Percentiles rank a stretch among this genome's conserved stretches.
These are phyloP conservation scores for Acipenser ruthenus DNA, from an alignment of 2,797 vertebrate species.

Conservation along the genomic window DNA sequence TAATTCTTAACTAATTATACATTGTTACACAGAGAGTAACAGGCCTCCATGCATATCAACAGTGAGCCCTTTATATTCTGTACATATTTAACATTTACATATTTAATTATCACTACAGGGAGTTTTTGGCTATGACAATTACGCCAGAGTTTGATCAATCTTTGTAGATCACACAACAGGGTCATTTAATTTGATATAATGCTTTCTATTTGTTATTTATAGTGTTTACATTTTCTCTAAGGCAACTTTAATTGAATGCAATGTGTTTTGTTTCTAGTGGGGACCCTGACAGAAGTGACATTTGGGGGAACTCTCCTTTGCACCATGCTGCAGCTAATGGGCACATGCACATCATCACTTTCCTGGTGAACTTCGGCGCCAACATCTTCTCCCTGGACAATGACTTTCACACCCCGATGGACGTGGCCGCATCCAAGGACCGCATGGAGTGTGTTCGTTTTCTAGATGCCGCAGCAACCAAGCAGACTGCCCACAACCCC, in stretches of 20 bases:
- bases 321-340: constrained; percentile 83
- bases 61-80: no score
- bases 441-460: constrained; percentile 74
- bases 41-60: no score
- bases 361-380: constrained; percentile 82
- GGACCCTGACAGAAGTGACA: constrained; percentile 82
- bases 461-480: constrained; percentile 69
- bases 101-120: no score
- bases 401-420: constrained; percentile 78
- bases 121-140: no score
- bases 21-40: no score
- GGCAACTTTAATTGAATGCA: constrained; percentile 4
- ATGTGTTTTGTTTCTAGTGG: constrained; percentile 61
- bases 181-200: no score
- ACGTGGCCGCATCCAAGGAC: constrained; percentile 74
- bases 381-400: constrained; percentile 90
- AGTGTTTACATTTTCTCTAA: background rate
- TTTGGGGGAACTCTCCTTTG: constrained; percentile 92
- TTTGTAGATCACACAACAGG: no score
- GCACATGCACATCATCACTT: constrained; percentile 77
- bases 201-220: no score
- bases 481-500: constrained; percentile 66
- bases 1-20: no score
- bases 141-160: no score
- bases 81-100: no score